phyloP scores from a whole-genome alignment of 92 coral and sea anemone species.

The Zoanthus sociatus region DNA sequence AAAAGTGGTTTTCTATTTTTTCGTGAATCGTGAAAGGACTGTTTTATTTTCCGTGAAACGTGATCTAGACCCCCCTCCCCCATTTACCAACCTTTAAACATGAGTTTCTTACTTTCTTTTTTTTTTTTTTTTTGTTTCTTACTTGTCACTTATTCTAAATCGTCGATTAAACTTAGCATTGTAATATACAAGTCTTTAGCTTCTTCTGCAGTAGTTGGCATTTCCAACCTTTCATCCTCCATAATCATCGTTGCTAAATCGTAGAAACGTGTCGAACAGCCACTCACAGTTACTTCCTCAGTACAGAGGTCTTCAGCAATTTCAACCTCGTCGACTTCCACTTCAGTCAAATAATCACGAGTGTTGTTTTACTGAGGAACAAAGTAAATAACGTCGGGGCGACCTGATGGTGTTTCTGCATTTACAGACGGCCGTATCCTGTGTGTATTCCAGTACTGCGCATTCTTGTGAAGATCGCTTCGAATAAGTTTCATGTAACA shows the following conservation, averaged over 20 bases:
- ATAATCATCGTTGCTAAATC: slow-evolving; percentile 74
- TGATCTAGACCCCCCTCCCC: too few species aligned
- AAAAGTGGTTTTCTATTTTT: too few species aligned
- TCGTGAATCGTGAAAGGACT: too few species aligned
- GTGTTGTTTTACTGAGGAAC: slow-evolving; percentile 65
- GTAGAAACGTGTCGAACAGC: slow-evolving; percentile 66
- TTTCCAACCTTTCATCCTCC: slow-evolving; percentile 71
- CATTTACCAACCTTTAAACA: background rate
- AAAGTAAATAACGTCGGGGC: slow-evolving; percentile 68
- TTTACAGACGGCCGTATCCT: slow-evolving; percentile 49
- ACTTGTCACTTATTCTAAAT: slow-evolving; percentile 24
- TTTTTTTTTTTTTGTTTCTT: too few species aligned
- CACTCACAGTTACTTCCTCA: slow-evolving; percentile 51
- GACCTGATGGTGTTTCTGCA: slow-evolving; percentile 60
- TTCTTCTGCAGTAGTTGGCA: slow-evolving; percentile 36
- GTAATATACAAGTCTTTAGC: slow-evolving; percentile 40
- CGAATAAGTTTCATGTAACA: slow-evolving; percentile 61
- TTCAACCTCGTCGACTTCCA: slow-evolving; percentile 70
- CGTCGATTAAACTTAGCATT: slow-evolving; percentile 25
- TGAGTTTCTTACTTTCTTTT: too few species aligned
- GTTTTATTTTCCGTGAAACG: too few species aligned
- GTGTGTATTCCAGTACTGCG: slow-evolving; percentile 48
- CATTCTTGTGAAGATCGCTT: slow-evolving; percentile 15
- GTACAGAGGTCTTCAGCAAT: slow-evolving; percentile 65
- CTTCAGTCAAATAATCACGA: slow-evolving; percentile 62